phyloP scores from a whole-genome alignment of 2,797 vertebrate species.

The Craterocephalus amniculus region DNA sequence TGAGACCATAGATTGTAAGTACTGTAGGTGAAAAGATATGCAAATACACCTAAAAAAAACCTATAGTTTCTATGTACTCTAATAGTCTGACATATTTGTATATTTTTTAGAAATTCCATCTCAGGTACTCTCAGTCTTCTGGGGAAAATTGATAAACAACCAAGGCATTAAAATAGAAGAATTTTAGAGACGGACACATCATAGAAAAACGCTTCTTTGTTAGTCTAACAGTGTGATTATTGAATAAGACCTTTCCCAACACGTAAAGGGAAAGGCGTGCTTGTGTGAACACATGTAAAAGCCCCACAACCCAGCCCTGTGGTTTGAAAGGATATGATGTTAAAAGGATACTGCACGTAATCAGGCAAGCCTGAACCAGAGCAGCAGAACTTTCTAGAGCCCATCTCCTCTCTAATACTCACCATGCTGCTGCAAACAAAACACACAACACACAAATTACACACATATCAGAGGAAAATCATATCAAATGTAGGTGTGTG shows the following conservation, averaged over 20 bases:
- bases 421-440: conserved; percentile 86
- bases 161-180: not conserved
- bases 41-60: no score
- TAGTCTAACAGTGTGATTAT: conserved; percentile 2
- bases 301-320: conserved; percentile 1
- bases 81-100: not conserved
- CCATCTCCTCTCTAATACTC: conserved; percentile 89
- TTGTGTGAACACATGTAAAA: conserved; percentile 6
- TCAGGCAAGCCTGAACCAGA: conserved; percentile 77
- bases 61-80: not conserved
- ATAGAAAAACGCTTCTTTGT: not conserved
- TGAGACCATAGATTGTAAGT: no score
- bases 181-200: not conserved
- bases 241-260: conserved; percentile 38
- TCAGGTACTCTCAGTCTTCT: not conserved
- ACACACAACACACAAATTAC: conserved; percentile 67
- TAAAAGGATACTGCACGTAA: conserved; percentile 86
- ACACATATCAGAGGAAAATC: conserved; percentile 13
- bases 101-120: not conserved
- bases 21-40: no score
- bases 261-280: conserved; percentile 60
- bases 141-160: not conserved
- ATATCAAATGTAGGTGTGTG: not conserved
- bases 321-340: conserved; percentile 82
- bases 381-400: conserved; percentile 83